Evolutionary conservation across 2,888 invertebrate species (phyloP), one percentile per base, ranked within the genome.

Genomic region (Saturnia japonica): DNA sequence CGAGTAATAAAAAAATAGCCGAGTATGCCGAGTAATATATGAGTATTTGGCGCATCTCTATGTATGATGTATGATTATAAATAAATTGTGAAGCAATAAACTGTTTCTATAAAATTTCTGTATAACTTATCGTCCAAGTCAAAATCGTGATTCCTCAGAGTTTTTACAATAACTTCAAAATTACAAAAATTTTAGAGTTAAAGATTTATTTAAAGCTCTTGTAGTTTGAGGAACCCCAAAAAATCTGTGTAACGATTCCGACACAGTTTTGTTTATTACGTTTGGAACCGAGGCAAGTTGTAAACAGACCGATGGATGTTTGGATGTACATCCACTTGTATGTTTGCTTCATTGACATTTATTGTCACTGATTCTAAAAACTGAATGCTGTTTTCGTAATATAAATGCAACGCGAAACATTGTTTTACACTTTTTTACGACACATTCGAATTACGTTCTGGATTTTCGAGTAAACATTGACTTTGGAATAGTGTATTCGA

Each of bases 161-260:
- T n/a, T n/a, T n/a, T n/a, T n/a, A n/a, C n/a, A n/a, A n/a, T n/a
- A n/a, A n/a, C n/a, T n/a, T n/a, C n/a, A n/a, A n/a, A n/a, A n/a
- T n/a, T n/a, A n/a, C n/a, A n/a, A n/a, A n/a, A 25, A 1, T 25
- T 25, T 57, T 57, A 57, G 25, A n/a, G 16, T 25, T 12, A 25
- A 12, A 25, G 12, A 0, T 25, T 57, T 12, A 57, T 57, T 12
- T 14, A 25, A 12, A 57, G 22, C 25, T 25, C 25, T 57, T 1
- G 22, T 22, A 57, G 25, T 12, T 57, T 3, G 42, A 11, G 43
- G 68, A 68, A 62, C 68, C 68, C 71, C 51, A 89, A 54, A 91
- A 90, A 90, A 88, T 83, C 86, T 84, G 82, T 85, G 81, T 82
- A 84, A 81, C 80, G 83, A 77, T 84, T 82, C 81, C 77, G 73